Conservation (phyloP, 2,797 vertebrate genomes). For the Sylvilagus floridanus region DNA sequence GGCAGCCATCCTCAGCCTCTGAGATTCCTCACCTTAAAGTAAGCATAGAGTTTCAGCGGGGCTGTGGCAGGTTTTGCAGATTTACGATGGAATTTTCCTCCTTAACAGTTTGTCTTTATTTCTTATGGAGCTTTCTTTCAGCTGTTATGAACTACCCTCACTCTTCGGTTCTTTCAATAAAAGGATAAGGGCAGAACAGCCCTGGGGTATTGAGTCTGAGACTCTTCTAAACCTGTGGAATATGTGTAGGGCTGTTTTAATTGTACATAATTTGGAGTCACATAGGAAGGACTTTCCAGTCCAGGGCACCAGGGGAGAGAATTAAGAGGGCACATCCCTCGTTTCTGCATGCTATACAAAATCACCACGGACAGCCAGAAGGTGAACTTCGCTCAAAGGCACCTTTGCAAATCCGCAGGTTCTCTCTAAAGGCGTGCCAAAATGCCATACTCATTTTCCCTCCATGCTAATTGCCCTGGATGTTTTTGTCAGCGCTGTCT, state of each 20-base stretch:
- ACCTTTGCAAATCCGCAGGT: neutral
- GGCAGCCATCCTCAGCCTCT: neutral
- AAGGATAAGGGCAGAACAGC: neutral
- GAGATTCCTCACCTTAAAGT: conserved; percentile 39
- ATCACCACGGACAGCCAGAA: neutral
- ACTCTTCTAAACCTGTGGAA: neutral
- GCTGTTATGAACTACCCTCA: neutral
- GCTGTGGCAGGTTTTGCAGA: conserved; percentile 21
- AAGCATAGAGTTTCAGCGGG: conserved; percentile 8
- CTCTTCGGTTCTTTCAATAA: neutral
- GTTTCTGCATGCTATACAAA: neutral
- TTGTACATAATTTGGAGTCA: neutral
- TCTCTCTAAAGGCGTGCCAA: neutral
- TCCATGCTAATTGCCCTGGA: conserved; percentile 16
- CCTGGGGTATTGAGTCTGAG: neutral
- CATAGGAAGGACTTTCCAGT: neutral
- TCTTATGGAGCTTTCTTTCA: conserved; percentile 46
- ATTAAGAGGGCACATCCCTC: neutral
- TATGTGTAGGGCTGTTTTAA: neutral
- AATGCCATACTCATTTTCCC: neutral
- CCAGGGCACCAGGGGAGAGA: neutral
- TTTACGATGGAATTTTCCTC: conserved; percentile 68
- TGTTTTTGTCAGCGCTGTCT: neutral
- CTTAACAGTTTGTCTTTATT: conserved; percentile 66
- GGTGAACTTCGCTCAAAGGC: neutral